These are phyloP conservation scores for Patella ulyssiponensis DNA, from an alignment of 2,888 invertebrate species.

Conservation along the genomic window DNA sequence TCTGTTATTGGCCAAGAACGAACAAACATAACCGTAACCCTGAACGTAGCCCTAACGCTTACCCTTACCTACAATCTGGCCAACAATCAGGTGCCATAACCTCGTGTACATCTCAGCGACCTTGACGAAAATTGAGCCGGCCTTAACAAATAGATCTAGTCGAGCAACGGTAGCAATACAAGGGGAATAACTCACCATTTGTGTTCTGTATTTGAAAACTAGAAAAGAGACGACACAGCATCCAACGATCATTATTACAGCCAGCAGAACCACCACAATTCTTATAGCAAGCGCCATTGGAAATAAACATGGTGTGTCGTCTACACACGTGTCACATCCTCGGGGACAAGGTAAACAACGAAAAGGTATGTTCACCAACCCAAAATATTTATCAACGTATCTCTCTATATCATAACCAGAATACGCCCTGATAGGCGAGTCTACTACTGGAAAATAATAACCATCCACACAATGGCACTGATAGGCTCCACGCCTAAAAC, in stretches of 20 bases:
- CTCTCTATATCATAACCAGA: conserved; percentile 55
- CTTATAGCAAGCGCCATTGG: conserved; percentile 43
- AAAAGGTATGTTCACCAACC: conserved; percentile 35
- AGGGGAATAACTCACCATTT: conserved; percentile 18
- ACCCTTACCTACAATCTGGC: no score
- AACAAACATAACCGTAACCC: no score
- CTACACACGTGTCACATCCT: conserved; percentile 65
- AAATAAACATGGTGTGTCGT: conserved; percentile 63
- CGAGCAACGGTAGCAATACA: no score
- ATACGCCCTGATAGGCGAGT: conserved; percentile 44
- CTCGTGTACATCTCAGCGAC: no score
- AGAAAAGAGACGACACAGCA: conserved; percentile 37
- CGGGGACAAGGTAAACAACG: conserved; percentile 58
- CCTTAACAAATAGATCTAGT: no score
- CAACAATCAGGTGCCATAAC: no score
- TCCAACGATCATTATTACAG: conserved; percentile 42
- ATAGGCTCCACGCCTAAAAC: conserved; percentile 65
- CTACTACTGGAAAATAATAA: conserved; percentile 64
- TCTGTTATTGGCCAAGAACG: no score
- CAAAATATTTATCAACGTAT: conserved; percentile 35
- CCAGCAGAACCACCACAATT: conserved; percentile 44
- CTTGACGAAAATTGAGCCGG: no score
- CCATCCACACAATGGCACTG: conserved; percentile 60
- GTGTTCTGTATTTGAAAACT: conserved; percentile 21
- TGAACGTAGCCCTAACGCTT: no score